Evolutionary conservation across 2,888 invertebrate species (phyloP), one percentile per base, ranked within the genome.

Genomic region (Volucella inflata): DNA sequence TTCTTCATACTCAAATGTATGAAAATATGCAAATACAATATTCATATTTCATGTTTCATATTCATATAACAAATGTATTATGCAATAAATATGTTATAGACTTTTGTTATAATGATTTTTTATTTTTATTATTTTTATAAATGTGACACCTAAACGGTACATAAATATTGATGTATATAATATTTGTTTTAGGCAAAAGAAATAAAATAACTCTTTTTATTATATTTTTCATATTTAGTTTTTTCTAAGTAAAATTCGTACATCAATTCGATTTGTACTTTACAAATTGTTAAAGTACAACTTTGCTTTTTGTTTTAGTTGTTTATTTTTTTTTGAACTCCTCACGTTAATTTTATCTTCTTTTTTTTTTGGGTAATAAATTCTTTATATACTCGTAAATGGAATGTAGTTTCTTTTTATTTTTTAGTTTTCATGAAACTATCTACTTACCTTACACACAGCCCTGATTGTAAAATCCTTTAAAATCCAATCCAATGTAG

Each of bases 241-340:
- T 60, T 46, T 11, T 53, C 53, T 21, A n/a, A 30, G 87, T 87
- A 87, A 59, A 82, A 87, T 80, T 87, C 74, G 87, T 87, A 87
- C 87, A 89, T 57, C 87, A 85, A 87, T 88, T 87, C 87, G 83
- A 77, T 64, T 68, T 81, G 72, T 74, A 68, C 53, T 51, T 64
- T 16, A 44, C 48, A 72, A 71, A 48, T 57, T 76, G 40, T 51
- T 57, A 46, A 68, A 77, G 65, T 80, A 85, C 78, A 87, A 74
- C 46, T 71, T 60, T 36, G 14, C 30, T 51, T 30, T 6, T 48
- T 53, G 12, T 44, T 30, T 70, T 51, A n/a, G n/a, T n/a, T 65
- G 38, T 30, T 50, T 46, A 48, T 75, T 53, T 64, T 38, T 36
- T 21, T 65, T 12, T 75, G 70, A 59, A 62, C 57, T 46, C n/a